Base-by-base conservation (phyloP, 92 coral and sea anemone species). In the Palythoa heliodiscus region DNA sequence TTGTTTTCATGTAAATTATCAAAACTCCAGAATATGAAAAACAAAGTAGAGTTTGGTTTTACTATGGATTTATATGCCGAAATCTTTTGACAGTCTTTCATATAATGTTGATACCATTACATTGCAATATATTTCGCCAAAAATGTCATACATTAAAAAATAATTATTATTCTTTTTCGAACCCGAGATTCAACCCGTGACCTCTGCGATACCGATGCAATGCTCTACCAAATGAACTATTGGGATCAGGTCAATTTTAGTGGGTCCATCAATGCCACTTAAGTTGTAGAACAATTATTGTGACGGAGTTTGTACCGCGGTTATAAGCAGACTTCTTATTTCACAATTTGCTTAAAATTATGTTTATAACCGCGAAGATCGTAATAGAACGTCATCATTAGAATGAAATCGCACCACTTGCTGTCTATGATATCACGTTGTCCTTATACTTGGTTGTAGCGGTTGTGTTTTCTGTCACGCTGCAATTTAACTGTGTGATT, bases 371-470 rank as follows among this genome's bases (percentile, higher is more conserved):
- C n/a, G n/a, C n/a, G n/a, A n/a, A n/a, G n/a, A n/a, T n/a, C n/a
- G n/a, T n/a, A n/a, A n/a, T n/a, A n/a, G n/a, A n/a, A n/a, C n/a
- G n/a, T n/a, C n/a, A n/a, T 91, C 93, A 91, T 91, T 71, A 91
- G 64, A 19, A 92, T 23, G 67, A 92, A 92, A 83, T 92, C 95
- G 89, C 78, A 54, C 91, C 95, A 92, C 53, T 24, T 89, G 55
- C 87, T 76, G 38, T 91, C 91, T 64, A 93, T 87, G 69, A 92
- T 75, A 3, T 74, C 91, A 89, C 76, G 61, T 74, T 92, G 93
- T 35, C 95, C 93, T 77, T 92, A 86, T 19, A 89, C 86, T 80
- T 92, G 93, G 25, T 92, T 72, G 22, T 68, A 66, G 77, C 89
- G 87, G 16, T 82, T 69, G 70, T 92, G 93, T 4, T 84, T 83